Evolutionary conservation across 2,888 invertebrate species (phyloP).

Genomic region (Litoditis marina): DNA sequence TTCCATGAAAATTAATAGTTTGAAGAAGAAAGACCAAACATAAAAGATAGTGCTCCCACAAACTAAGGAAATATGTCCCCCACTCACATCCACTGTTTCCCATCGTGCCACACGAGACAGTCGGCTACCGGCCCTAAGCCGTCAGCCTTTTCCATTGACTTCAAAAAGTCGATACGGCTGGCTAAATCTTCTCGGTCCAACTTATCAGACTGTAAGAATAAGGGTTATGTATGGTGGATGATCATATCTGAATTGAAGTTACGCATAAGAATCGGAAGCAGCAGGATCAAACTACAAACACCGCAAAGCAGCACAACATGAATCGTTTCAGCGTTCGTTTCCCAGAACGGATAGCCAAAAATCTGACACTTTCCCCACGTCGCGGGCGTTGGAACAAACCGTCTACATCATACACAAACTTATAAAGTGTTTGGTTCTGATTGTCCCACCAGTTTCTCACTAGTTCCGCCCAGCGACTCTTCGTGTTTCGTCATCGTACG

Average conservation of each 20-base stretch:
- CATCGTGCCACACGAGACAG: constrained; percentile 88
- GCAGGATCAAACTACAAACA: no score
- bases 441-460: constrained; percentile 38
- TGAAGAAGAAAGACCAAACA: no score
- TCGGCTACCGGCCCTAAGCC: constrained; percentile 88
- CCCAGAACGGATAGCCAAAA: no score
- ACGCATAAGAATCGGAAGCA: no score
- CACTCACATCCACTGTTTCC: constrained; percentile 77
- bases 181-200: constrained; percentile 84
- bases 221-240: no score
- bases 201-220: constrained; percentile 70
- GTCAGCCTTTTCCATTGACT: constrained; percentile 77
- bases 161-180: constrained; percentile 77
- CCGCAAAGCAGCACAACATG: no score
- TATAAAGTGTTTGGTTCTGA: not conserved
- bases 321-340: no score
- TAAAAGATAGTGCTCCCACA: no score
- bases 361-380: no score
- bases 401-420: constrained; percentile 2
- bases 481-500: constrained; percentile 75
- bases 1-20: no score
- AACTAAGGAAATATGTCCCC: not conserved
- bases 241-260: no score
- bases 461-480: constrained; percentile 48
- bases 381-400: no score